Base-by-base conservation (phyloP, 2,888 invertebrate genomes). In the Lasioglossum leucozonium region DNA sequence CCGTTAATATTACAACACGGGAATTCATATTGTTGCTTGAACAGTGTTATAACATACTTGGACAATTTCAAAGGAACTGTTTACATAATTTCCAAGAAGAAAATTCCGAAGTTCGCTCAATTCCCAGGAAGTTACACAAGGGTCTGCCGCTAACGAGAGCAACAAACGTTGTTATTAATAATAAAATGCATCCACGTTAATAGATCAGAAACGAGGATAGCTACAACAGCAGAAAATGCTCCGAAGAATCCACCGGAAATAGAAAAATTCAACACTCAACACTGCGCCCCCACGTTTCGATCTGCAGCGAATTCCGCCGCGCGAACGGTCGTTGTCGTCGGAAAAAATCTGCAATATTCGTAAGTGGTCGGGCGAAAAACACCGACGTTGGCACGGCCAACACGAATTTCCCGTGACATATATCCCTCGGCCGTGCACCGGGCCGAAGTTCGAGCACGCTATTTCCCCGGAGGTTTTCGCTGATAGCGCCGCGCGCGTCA, bases 321-420 rank as follows among this genome's bases (percentile, higher is more conserved):
- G 65, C 65, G 67, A 67, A 13, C 34, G 34, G 34, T 34, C 67
- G n/a, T 22, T 75, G 30, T 44, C 30, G 30, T 30, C 26, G 8
- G 18, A 2, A 22, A n/a, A 62, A 75, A n/a, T 76, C 65, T 47
- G 34, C 44, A 34, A 65, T 65, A n/a, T 76, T 30, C 76, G 22
- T 67, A 67, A 76, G 65, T 37, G 76, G 47, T 76, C 65, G 34
- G 47, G 22, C n/a, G 44, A 44, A 65, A n/a, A 47, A 44, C 75
- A 37, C 6, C 37, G 10, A 51, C 51, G 47, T 26, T 26, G 58
- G 58, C 11, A 18, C 37, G 11, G 26, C 58, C 47, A 42, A 51
- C 69, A 37, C 10, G 67, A 77, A 69, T 69, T 77, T 69, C 51
- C n/a, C 34, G 26, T 16, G 40, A 22, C 74, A 30, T 51, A 71